phyloP scores from a whole-genome alignment of 2,113 vertebrate genomes.

The Phrynosoma blainvillii region DNA sequence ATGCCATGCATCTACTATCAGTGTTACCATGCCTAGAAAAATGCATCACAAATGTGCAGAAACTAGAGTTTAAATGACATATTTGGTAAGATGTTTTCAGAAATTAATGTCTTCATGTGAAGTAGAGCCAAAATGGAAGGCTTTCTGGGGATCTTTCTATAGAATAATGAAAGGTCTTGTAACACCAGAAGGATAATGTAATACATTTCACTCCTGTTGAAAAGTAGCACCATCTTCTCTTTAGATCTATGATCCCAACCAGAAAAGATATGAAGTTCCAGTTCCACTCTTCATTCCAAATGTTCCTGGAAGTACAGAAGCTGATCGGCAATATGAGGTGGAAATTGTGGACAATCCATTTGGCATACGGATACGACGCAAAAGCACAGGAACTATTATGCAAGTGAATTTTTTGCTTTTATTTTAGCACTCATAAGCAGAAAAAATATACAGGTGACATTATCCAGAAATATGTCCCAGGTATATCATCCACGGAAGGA shows the following conservation, averaged over 20 bases:
- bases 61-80: too few relatives aligned
- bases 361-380: slow-evolving; percentile 82
- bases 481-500: too few relatives aligned
- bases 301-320: slow-evolving; percentile 60
- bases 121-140: too few relatives aligned
- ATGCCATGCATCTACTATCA: too few relatives aligned
- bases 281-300: slow-evolving; percentile 75
- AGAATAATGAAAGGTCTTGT: neutral
- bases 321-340: slow-evolving; percentile 77
- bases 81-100: too few relatives aligned
- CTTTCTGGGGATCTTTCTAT: too few relatives aligned
- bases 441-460: too few relatives aligned
- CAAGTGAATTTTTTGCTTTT: slow-evolving; percentile 64
- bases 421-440: neutral
- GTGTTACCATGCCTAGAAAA: too few relatives aligned
- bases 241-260: slow-evolving; percentile 84
- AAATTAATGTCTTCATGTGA: too few relatives aligned
- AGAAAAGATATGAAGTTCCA: slow-evolving; percentile 85
- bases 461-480: too few relatives aligned
- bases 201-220: neutral
- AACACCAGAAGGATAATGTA: neutral
- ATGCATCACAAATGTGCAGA: too few relatives aligned
- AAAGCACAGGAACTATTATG: slow-evolving; percentile 79
- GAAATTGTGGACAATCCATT: slow-evolving; percentile 75
- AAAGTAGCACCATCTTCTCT: neutral